Conservation (phyloP, 2,888 invertebrate species). For the Aspidiotus destructor region DNA sequence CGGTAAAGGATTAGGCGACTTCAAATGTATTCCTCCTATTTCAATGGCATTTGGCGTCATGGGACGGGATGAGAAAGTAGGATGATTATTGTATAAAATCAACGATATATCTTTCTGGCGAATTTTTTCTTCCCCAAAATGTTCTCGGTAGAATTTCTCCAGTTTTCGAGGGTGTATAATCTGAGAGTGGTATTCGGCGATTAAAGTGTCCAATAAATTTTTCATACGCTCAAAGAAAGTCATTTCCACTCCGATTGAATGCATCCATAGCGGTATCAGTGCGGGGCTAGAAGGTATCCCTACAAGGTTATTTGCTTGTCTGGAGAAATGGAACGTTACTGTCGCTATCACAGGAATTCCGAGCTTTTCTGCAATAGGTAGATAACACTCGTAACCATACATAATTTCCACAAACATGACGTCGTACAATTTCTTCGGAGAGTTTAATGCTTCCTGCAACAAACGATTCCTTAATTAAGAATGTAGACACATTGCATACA, state of each 20-base stretch:
- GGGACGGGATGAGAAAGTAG: conserved; percentile 11
- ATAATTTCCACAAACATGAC: conserved; percentile 6
- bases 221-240: conserved; percentile 1
- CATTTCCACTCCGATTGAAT: background rate
- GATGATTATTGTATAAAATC: conserved; percentile 17
- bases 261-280: background rate
- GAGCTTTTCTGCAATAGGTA: conserved; percentile 7
- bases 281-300: background rate
- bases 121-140: background rate
- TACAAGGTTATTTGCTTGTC: background rate
- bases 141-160: background rate
- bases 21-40: conserved; percentile 14
- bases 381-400: conserved; percentile 6
- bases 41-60: conserved; percentile 10
- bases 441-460: conserved; percentile 6
- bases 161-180: background rate
- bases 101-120: background rate
- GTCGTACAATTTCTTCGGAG: background rate
- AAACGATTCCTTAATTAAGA: too few species aligned
- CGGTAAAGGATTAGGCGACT: conserved; percentile 7
- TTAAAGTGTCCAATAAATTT: background rate
- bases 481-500: too few species aligned
- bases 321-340: background rate
- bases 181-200: background rate
- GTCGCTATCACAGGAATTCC: conserved; percentile 7